Evolutionary conservation across 2,888 invertebrate species (phyloP), one percentile per base, ranked within the genome.

Genomic region (Pegoplata infirma): DNA sequence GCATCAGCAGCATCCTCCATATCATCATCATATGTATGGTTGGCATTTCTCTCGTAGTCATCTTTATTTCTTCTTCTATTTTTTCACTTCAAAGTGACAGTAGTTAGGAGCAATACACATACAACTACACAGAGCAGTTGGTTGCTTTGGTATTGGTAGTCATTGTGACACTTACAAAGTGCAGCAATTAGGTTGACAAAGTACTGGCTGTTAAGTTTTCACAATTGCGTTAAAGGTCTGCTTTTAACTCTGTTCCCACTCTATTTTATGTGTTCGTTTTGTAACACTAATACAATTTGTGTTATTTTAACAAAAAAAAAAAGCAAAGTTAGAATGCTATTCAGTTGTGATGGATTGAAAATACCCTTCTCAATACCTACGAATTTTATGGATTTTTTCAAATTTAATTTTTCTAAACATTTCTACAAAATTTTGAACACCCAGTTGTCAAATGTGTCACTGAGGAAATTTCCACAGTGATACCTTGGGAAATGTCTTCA

Each of bases 171-270:
- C 82, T 84, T 84, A 85, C 86, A 86, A 86, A 86, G 85, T 86
- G 84, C 83, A 80, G 85, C 84, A 86, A 86, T 86, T 86, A 85
- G 83, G 83, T 82, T 85, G 86, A 85, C 84, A 86, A 86, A 86
- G 82, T 85, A 83, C 82, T 81, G 14, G 36, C 68, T 63, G 74
- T 72, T 72, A 61, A 49, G n/a, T 49, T 63, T 36, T 59, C 47
- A 64, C 58, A 73, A 69, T 73, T 78, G 47, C 53, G 8, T 66
- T 69, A 51, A 51, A 51, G 51, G 1, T 23, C 7, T 51, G n/a
- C 23, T 23, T 49, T 21, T 51, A n/a, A 25, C 23, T 51, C 3
- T 25, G n/a, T 25, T 14, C 23, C 2, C n/a, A 21, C 49, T 23
- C 36, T 12, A 2, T 12, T 10, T 12, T 36, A 25, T 36, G 12